Base-by-base conservation (phyloP, 2,113 vertebrate genomes). In the Phyllostomus hastatus region DNA sequence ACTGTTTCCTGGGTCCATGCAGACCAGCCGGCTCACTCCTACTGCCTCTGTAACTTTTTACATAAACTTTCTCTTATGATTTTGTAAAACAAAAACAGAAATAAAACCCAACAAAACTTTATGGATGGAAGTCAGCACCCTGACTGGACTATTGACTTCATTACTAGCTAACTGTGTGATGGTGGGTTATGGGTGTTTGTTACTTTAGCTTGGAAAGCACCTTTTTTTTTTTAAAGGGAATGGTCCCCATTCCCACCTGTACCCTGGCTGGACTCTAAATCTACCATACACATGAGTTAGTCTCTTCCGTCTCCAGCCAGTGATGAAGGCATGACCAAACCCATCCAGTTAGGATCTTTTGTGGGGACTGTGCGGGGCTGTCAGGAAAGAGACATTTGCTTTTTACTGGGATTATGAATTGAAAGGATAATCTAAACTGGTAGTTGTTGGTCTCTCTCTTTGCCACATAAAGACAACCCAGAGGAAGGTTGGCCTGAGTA, bases 171-270 rank as follows among this genome's bases (percentile, higher is more conserved):
- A n/a, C n/a, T 1, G 0, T 48, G 75, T 7, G 59, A 38, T n/a
- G 0, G 0, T 24, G 31, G 20, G 3, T 17, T 38, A 17, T 46
- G 10, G 11, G 3, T 4, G 5, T 20, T 66, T n/a, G 35, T 54
- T 66, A 50, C 7, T 84, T 86, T 61, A 70, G 17, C n/a, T 48
- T 31, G 4, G 20, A 24, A 8, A 35, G 10, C n/a, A 20, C 2
- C 9, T 76, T 26, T 82, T 69, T 6, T 46, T 66, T 9, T 24
- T 38, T 64, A 14, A 33, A 81, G 52, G 31, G 24, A 28, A 1
- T 46, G 33, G 19, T 16, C 16, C 28, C 20, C 1, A 9, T 11
- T 8, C 17, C 0, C 5, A 72, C 15, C 19, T 9, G 9, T 1
- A 50, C 19, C 7, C 14, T 38, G 10, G 26, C 3, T 69, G 72